Evolutionary conservation across 2,113 vertebrate genomes (phyloP), one percentile per base, ranked within the genome.

Genomic region (Tonatia bakeri): DNA sequence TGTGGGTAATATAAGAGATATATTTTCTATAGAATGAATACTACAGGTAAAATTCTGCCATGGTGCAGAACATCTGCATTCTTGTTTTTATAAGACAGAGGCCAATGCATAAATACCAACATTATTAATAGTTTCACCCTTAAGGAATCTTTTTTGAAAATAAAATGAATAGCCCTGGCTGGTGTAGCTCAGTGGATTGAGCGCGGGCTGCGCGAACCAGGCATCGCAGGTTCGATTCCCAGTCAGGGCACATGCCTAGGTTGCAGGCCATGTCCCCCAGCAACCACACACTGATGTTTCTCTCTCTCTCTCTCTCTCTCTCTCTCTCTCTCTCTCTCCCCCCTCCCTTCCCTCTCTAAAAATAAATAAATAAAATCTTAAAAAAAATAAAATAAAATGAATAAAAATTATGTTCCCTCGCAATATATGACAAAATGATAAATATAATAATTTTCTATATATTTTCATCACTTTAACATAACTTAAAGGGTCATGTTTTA

Each of bases 311-410:
- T n/a, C n/a, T n/a, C n/a, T n/a, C n/a, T n/a, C n/a, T n/a, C n/a
- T n/a, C n/a, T n/a, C n/a, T n/a, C n/a, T n/a, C n/a, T n/a, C n/a
- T n/a, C n/a, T n/a, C n/a, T n/a, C n/a, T n/a, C n/a, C n/a, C n/a
- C n/a, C n/a, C n/a, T n/a, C n/a, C n/a, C n/a, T n/a, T n/a, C n/a
- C n/a, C n/a, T n/a, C n/a, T n/a, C n/a, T n/a, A n/a, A n/a, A n/a
- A n/a, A n/a, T n/a, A n/a, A n/a, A n/a, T n/a, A n/a, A n/a, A n/a
- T n/a, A n/a, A n/a, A n/a, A n/a, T n/a, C n/a, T n/a, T n/a, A n/a
- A n/a, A n/a, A n/a, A n/a, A n/a, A n/a, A n/a, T n/a, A 76, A 97
- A 87, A 91, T 36, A 36, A 88, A 83, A 43, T 43, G 43, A 43
- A 43, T 43, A 20, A 52, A 40, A 92, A 65, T 65, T 72, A 24